Base-by-base conservation (phyloP, 2,888 invertebrate species). In the Chirona hameri region DNA sequence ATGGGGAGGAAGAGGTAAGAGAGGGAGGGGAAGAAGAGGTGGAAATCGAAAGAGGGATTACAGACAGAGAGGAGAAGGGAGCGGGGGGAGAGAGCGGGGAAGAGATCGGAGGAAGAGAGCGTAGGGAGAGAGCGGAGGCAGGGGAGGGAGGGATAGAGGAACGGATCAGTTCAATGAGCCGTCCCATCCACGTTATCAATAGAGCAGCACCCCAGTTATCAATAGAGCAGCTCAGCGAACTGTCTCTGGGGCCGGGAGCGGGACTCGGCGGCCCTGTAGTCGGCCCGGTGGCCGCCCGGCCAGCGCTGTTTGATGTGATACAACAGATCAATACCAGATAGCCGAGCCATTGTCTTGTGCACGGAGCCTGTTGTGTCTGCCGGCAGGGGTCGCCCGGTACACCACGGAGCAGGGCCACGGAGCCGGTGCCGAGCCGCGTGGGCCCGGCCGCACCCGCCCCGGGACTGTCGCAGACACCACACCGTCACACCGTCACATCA, bases 251-350 rank as follows among this genome's bases (percentile, higher is more conserved):
- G 52, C 14, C 14, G 10, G 52, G 52, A 52, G 10, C 52, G 52
- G 52, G 10, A 14, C 7, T 14, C 10, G 52, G 52, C 52, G 14
- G 7, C 10, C 10, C 52, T 7, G 7, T 18, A 15, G 57, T 24
- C 7, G 21, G 21, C 21, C 57, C 21, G 18, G 21, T 7, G 57
- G 57, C 4, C 65, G n/a, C 27, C 10, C 65, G n/a, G 29, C 14
- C 60, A 7, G 14, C 69, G 69, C 27, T 29, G 69, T 69, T 69
- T 29, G 69, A 69, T 69, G 69, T 29, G 69, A 69, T 69, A 69
- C 29, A 29, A 29, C 69, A 27, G 69, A 69, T 69, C 69, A 69
- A 69, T 69, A 29, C 69, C 69, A 69, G 69, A 69, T 69, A 29
- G 27, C n/a, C 15, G n/a, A 29, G 29, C 69, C 69, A 69, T 69